Conservation (phyloP, 1,140 invertebrate species). For the Plectrocnemia conspersa region DNA sequence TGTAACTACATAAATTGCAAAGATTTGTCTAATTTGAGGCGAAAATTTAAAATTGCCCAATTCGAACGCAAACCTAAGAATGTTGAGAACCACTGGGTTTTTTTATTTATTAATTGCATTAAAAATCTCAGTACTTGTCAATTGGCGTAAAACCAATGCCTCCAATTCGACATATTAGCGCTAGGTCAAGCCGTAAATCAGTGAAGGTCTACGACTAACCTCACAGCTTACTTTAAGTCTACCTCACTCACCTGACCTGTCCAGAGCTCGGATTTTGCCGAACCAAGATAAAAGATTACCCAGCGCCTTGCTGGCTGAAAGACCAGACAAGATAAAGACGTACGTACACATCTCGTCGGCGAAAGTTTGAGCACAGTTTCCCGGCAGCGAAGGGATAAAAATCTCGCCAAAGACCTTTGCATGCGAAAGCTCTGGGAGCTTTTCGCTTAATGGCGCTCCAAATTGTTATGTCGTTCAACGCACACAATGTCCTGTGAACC, state of each 20-base stretch:
- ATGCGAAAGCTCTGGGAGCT: conserved; percentile 4
- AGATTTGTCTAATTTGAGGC: too few species aligned
- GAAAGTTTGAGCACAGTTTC: conserved; percentile 14
- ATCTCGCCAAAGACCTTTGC: conserved; percentile 11
- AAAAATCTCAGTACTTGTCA: too few species aligned
- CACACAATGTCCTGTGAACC: conserved; percentile 1
- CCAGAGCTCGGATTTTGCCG: conserved; percentile 8
- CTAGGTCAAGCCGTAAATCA: conserved; percentile 1
- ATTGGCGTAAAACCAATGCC: too few species aligned
- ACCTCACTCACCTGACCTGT: conserved; percentile 13
- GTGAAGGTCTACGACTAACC: conserved; percentile 2
- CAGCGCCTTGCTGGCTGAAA: neutral
- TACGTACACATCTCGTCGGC: conserved; percentile 6
- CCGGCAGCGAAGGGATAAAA: neutral
- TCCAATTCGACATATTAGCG: too few species aligned
- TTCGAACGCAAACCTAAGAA: too few species aligned
- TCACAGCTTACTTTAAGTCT: conserved; percentile 5
- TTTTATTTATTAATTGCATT: too few species aligned
- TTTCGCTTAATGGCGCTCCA: conserved; percentile 12
- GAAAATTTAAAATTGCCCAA: too few species aligned
- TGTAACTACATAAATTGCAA: too few species aligned
- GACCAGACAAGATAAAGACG: conserved; percentile 14
- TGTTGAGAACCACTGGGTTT: too few species aligned
- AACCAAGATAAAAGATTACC: conserved; percentile 15
- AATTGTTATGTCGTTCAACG: conserved; percentile 14